phyloP scores from a whole-genome alignment of 1,140 invertebrate genomes.

The Oryctes rhinoceros region DNA sequence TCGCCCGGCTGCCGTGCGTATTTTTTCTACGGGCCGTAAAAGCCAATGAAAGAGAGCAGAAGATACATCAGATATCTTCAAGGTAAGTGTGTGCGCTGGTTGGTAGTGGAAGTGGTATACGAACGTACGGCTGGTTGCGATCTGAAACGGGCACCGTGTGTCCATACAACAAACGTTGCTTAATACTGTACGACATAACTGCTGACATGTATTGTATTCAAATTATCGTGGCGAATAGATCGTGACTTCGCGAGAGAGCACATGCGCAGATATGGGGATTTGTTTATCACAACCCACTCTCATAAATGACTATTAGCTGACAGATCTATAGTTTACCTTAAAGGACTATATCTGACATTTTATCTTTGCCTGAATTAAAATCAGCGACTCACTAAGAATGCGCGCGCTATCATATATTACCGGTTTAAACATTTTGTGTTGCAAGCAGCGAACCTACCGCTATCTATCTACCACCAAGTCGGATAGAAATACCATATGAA shows the following conservation, averaged over 20 bases:
- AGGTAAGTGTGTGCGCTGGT: neutral
- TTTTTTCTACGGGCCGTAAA: constrained; percentile 12
- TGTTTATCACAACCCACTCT: constrained; percentile 43
- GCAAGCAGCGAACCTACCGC: constrained; percentile 3
- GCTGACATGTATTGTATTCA: constrained; percentile 52
- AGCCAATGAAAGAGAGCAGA: constrained; percentile 13
- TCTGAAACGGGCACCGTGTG: constrained; percentile 29
- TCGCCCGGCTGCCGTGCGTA: neutral
- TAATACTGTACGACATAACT: constrained; percentile 49
- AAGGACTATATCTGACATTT: constrained; percentile 39
- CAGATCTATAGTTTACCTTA: constrained; percentile 47
- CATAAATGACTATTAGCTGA: constrained; percentile 49
- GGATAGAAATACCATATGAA: neutral
- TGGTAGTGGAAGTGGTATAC: neutral
- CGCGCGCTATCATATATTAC: constrained; percentile 16
- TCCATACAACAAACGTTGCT: constrained; percentile 42
- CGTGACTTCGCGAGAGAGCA: constrained; percentile 44
- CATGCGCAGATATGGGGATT: constrained; percentile 44
- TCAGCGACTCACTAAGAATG: constrained; percentile 35
- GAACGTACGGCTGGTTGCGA: constrained; percentile 8
- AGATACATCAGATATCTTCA: constrained; percentile 26
- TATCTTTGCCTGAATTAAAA: constrained; percentile 41
- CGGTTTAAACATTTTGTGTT: constrained; percentile 20
- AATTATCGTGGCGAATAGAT: constrained; percentile 47
- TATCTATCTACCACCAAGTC: constrained; percentile 10